phyloP scores from a whole-genome alignment of 2,888 invertebrate species.

The Carpatolechia fugitivella region DNA sequence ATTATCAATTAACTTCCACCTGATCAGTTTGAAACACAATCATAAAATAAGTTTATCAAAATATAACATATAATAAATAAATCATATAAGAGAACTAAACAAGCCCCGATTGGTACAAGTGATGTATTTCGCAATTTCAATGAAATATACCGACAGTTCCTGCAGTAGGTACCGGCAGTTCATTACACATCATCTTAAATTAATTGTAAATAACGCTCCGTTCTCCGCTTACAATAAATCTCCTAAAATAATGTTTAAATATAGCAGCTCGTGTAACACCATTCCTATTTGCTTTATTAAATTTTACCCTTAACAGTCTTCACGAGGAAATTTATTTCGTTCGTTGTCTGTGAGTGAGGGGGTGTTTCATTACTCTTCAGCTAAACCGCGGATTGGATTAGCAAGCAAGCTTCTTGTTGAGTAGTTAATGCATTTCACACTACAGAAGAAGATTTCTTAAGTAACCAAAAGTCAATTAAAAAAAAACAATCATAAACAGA shows the following conservation, averaged over 20 bases:
- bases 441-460: neutral
- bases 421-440: constrained; percentile 18
- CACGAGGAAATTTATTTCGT: constrained; percentile 54
- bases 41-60: too few relatives aligned
- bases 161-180: constrained; percentile 30
- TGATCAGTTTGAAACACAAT: too few relatives aligned
- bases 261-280: constrained; percentile 47
- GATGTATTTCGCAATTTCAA: constrained; percentile 12
- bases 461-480: neutral
- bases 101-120: neutral
- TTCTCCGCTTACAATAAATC: constrained; percentile 55
- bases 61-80: too few relatives aligned
- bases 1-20: neutral
- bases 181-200: constrained; percentile 55
- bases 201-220: constrained; percentile 60
- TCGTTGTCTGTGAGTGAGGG: constrained; percentile 50
- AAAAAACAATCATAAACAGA: too few relatives aligned
- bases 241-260: constrained; percentile 56
- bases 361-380: constrained; percentile 46
- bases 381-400: constrained; percentile 54
- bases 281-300: constrained; percentile 68
- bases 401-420: constrained; percentile 31
- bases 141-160: constrained; percentile 30
- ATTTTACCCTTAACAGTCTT: constrained; percentile 58
- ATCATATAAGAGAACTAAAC: neutral